Evolutionary conservation across 2,888 invertebrate genomes (phyloP).

Genomic region (Leptinotarsa rubiginosa): DNA sequence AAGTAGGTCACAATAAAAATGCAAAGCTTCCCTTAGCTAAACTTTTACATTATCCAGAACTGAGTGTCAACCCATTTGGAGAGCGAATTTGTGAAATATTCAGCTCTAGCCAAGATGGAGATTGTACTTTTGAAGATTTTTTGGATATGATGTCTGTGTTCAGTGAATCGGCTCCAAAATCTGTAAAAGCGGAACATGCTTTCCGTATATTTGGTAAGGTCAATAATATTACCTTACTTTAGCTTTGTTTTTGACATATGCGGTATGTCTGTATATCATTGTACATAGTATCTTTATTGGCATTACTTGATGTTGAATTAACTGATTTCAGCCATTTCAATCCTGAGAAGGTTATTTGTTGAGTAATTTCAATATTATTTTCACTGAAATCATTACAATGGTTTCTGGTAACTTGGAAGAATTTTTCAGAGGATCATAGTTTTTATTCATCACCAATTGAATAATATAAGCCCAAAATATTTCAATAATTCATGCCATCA

Average conservation of each 20-base stretch:
- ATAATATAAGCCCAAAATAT: no score
- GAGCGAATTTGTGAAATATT: constrained; percentile 93
- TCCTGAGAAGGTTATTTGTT: no score
- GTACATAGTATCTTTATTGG: background rate
- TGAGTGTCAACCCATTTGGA: constrained; percentile 91
- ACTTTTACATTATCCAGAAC: constrained; percentile 87
- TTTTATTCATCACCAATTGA: no score
- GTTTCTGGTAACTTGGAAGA: no score
- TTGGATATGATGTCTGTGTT: constrained; percentile 98
- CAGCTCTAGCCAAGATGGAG: constrained; percentile 88
- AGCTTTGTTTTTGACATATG: background rate
- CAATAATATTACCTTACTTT: constrained; percentile 13
- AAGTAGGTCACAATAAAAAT: constrained; percentile 89
- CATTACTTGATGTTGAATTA: background rate
- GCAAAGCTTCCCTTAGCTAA: constrained; percentile 87
- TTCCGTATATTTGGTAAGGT: constrained; percentile 91
- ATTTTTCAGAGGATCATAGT: no score
- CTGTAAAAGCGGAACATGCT: constrained; percentile 94
- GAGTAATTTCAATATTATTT: no score
- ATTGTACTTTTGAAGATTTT: constrained; percentile 95
- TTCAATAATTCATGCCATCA: no score
- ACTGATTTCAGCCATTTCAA: no score
- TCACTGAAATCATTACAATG: no score
- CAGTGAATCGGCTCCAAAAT: constrained; percentile 89
- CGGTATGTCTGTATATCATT: background rate